phyloP scores from a whole-genome alignment of 2,113 vertebrate species.

The Platysternon megacephalum region DNA sequence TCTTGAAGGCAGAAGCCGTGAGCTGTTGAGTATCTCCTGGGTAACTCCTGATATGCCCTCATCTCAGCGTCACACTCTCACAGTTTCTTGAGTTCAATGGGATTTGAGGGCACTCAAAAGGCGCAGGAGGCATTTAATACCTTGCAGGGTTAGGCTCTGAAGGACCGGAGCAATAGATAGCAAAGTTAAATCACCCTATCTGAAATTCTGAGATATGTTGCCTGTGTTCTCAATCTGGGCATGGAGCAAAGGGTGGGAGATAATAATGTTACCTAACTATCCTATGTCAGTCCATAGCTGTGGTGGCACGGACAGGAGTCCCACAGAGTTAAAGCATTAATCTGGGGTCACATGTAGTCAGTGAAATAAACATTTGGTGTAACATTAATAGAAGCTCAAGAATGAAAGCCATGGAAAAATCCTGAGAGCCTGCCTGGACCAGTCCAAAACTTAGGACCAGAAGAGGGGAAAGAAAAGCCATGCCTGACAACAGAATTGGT shows the following conservation, averaged over 20 bases:
- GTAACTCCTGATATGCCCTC: background rate
- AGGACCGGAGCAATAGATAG: background rate
- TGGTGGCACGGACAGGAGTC: no score
- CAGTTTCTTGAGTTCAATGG: background rate
- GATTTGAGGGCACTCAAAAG: background rate
- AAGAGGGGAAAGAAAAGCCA: background rate
- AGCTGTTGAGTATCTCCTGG: background rate
- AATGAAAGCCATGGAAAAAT: background rate
- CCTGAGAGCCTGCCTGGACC: background rate
- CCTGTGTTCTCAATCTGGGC: background rate
- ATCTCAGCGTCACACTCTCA: background rate
- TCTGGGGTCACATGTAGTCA: background rate
- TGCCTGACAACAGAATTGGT: background rate
- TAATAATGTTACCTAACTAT: background rate
- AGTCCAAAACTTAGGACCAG: background rate
- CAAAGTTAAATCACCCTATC: background rate
- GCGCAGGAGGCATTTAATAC: background rate
- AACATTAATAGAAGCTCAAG: background rate
- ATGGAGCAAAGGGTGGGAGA: background rate
- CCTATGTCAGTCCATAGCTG: background rate
- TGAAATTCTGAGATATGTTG: background rate
- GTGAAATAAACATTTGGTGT: background rate
- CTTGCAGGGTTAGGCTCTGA: background rate
- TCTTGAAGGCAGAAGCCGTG: background rate
- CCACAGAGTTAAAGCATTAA: background rate